Base-by-base conservation (phyloP, 1,140 invertebrate genomes). In the Procambarus clarkii region DNA sequence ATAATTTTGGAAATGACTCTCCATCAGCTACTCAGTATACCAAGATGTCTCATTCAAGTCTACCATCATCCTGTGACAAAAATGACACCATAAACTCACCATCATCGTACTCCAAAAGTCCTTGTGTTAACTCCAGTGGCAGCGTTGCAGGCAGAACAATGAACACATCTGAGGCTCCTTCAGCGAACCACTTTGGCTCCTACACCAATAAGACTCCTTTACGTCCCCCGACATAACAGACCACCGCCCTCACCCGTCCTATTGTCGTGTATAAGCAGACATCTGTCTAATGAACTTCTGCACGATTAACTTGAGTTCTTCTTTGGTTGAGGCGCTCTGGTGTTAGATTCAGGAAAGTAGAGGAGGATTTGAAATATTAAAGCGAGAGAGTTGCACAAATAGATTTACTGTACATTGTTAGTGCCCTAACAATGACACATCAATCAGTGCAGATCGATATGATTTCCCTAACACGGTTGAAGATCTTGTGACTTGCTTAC, bases 261-360 rank as follows among this genome's bases (percentile, higher is more conserved):
- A n/a, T 50, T 24, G 79, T 82, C 50, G 69, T 82, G 79, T 89
- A 82, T 58, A 89, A 81, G 87, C 87, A 89, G n/a, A 89, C 87
- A 34, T 45, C 87, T 44, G 87, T 89, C n/a, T 89, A 64, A 82
- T 0, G 18, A 54, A 34, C 77, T 45, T 80, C 18, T 88, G 48
- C 78, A 34, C 50, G 78, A 71, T 45, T n/a, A 7, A 45, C 46
- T 71, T 81, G 60, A 89, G 64, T 82, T 89, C 5, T 76, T 78
- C 71, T 77, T 86, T 78, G 76, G 85, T 86, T 86, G 85, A 86
- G 85, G 76, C 84, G 48, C 71, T 86, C 76, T 86, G 34, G 85
- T 86, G 74, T 86, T 34, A 74, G 24, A 74, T 34, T 74, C 15
- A 21, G 21, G 24, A 34, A 34, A 11, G 21, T 74, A n/a, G 69